phyloP scores from a whole-genome alignment of 2,797 vertebrate genomes.

The Artibeus lituratus region DNA sequence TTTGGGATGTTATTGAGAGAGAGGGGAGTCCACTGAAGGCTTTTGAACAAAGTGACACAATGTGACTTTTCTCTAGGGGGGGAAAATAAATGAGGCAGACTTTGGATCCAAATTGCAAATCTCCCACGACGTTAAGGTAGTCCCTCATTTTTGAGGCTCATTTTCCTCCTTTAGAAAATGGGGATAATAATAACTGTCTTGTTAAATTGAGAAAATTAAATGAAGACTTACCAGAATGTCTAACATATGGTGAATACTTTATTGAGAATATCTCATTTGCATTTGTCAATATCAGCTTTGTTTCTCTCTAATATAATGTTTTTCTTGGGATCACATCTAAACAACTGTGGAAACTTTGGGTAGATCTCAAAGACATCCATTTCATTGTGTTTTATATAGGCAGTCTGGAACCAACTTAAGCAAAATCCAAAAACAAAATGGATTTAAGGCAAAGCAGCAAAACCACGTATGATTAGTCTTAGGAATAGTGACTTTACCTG shows the following conservation, averaged over 20 bases:
- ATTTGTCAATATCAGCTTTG: not conserved
- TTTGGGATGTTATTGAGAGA: not conserved
- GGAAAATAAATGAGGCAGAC: not conserved
- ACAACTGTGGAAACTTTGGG: not conserved
- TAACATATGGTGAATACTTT: not conserved
- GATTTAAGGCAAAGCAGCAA: not conserved
- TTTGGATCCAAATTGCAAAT: not conserved
- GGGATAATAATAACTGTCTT: not conserved
- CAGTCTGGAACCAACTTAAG: not conserved
- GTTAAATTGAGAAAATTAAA: not conserved
- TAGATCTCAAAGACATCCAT: not conserved
- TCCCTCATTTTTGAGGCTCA: not conserved
- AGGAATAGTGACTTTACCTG: not conserved
- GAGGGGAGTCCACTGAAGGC: not conserved
- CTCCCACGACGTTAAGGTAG: not conserved
- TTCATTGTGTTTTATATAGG: not conserved
- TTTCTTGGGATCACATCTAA: not conserved
- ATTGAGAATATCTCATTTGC: not conserved
- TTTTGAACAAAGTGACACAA: not conserved
- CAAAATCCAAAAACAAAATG: not conserved
- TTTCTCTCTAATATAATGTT: not conserved
- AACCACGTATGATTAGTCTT: not conserved
- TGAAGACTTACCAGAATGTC: not conserved
- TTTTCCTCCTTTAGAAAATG: not conserved
- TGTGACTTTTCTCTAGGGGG: not conserved